phyloP scores from a whole-genome alignment of 1,140 invertebrate genomes.

The Drosophila nikananu region DNA sequence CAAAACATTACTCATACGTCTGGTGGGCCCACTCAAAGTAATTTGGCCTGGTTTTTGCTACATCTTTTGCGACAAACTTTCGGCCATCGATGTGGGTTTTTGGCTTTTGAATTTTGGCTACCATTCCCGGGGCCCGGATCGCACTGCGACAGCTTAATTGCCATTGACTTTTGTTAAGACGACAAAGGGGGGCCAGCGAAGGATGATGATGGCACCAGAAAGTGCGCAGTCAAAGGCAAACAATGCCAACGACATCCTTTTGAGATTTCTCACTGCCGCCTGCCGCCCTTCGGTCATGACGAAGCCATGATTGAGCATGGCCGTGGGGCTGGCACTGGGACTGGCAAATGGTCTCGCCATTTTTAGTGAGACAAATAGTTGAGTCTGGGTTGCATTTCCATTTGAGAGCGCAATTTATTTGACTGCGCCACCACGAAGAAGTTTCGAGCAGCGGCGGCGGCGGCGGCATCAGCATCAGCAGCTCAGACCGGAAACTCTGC shows the following conservation, averaged over 20 bases:
- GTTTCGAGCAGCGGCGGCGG: slow-evolving; percentile 62
- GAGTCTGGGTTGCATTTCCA: slow-evolving; percentile 70
- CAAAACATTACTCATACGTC: slow-evolving; percentile 41
- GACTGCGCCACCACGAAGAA: slow-evolving; percentile 70
- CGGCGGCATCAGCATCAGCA: slow-evolving; percentile 13
- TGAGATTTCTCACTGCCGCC: slow-evolving; percentile 67
- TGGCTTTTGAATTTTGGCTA: slow-evolving; percentile 33
- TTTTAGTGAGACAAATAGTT: slow-evolving; percentile 73
- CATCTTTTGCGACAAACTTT: slow-evolving; percentile 49
- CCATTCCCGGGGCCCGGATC: slow-evolving; percentile 19
- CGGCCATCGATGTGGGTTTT: slow-evolving; percentile 53
- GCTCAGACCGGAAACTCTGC: slow-evolving; percentile 66
- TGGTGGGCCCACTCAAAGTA: slow-evolving; percentile 33
- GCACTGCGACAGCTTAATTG: slow-evolving; percentile 72
- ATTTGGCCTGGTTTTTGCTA: slow-evolving; percentile 41
- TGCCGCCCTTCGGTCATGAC: slow-evolving; percentile 70
- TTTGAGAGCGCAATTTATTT: slow-evolving; percentile 77
- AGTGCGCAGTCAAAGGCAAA: slow-evolving; percentile 71
- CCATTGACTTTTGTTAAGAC: slow-evolving; percentile 75
- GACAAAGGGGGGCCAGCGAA: slow-evolving; percentile 34
- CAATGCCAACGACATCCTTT: slow-evolving; percentile 72
- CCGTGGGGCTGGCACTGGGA: slow-evolving; percentile 15
- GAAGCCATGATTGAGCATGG: slow-evolving; percentile 56
- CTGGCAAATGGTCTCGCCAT: slow-evolving; percentile 71
- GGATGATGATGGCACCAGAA: slow-evolving; percentile 57